phyloP scores from a whole-genome alignment of 2,888 invertebrate species.

The Chrysolina oricalcia region DNA sequence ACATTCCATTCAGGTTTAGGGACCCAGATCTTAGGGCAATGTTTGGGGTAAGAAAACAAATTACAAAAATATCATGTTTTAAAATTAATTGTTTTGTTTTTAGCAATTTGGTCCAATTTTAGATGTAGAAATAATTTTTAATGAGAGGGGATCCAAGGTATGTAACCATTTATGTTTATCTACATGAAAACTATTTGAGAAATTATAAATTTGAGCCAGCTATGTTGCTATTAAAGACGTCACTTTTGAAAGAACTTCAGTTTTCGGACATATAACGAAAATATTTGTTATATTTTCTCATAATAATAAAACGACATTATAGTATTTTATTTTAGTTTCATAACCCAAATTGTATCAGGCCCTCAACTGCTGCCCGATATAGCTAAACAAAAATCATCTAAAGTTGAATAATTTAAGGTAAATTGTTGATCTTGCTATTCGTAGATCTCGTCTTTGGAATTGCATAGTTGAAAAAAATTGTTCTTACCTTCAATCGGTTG shows the following conservation, averaged over 20 bases:
- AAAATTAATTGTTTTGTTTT: conserved; percentile 70
- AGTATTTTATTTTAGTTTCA: background rate
- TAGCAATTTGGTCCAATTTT: conserved; percentile 99
- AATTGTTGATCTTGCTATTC: too few relatives aligned
- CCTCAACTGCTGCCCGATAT: too few relatives aligned
- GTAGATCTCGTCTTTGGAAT: too few relatives aligned
- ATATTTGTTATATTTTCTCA: background rate
- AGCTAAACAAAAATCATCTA: too few relatives aligned
- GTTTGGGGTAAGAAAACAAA: conserved; percentile 89
- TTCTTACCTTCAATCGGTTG: too few relatives aligned
- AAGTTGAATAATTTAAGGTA: too few relatives aligned
- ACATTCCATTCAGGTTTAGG: conserved; percentile 99
- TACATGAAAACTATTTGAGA: conserved; percentile 49
- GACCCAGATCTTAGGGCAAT: conserved; percentile 98
- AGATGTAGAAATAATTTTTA: conserved; percentile 99
- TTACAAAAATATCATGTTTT: background rate
- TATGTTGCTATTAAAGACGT: conserved; percentile 68
- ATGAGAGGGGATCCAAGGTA: conserved; percentile 99
- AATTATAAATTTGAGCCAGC: conserved; percentile 64
- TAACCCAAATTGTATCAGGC: too few relatives aligned
- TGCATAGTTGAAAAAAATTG: too few relatives aligned
- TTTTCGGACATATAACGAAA: background rate
- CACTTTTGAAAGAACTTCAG: conserved; percentile 55
- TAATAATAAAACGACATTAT: background rate
- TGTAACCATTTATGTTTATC: conserved; percentile 70